phyloP scores from a whole-genome alignment of 2,797 vertebrate species.

The Cottoperca gobio region DNA sequence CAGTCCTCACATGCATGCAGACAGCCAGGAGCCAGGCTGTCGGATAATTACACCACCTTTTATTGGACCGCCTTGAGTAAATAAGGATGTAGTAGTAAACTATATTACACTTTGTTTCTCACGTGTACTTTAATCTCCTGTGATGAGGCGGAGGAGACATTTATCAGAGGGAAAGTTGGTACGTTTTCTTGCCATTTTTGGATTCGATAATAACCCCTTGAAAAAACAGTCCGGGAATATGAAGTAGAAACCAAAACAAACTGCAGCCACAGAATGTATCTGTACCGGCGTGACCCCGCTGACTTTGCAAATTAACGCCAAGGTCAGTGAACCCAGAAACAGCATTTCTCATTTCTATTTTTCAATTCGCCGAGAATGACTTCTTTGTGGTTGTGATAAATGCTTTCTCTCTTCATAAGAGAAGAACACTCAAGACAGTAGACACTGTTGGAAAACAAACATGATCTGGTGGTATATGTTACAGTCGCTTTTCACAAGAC shows the following conservation, averaged over 20 bases:
- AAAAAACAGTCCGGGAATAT: background rate
- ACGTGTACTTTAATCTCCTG: background rate
- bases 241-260: no score
- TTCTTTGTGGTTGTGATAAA: background rate
- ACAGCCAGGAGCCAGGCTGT: background rate
- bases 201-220: background rate
- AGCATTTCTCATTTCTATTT: background rate
- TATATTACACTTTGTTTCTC: background rate
- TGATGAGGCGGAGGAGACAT: background rate
- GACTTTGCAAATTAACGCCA: background rate
- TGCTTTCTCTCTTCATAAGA: background rate
- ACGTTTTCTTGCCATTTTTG: background rate
- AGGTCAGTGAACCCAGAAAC: background rate
- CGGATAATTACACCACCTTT: constrained; percentile 1
- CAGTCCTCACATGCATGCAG: background rate
- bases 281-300: background rate
- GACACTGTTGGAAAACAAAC: background rate
- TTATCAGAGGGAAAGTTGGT: background rate
- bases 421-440: background rate
- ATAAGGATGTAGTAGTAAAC: constrained; percentile 64
- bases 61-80: constrained; percentile 66
- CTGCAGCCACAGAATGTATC: background rate
- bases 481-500: background rate
- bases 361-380: background rate
- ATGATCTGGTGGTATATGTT: no score